Conservation (phyloP, 1,140 invertebrate species). For the Leptinotarsa defecta region DNA sequence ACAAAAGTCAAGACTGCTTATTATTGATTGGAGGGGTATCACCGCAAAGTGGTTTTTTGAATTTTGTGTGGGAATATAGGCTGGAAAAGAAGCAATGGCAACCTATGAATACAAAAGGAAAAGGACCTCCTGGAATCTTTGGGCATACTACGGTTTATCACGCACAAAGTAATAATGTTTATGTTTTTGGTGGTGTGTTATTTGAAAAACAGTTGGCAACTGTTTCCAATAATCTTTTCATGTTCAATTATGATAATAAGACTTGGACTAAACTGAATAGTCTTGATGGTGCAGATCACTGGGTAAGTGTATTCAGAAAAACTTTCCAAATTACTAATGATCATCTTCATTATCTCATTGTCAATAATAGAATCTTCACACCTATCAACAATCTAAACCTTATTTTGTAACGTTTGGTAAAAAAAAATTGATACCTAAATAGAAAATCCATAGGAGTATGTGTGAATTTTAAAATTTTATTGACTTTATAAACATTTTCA, state of each 20-base stretch:
- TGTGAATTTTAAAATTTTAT: too few species aligned
- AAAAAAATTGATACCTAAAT: too few species aligned
- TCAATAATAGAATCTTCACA: too few species aligned
- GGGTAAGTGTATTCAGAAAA: conserved; percentile 39
- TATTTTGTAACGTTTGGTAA: too few species aligned
- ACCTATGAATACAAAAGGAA: conserved; percentile 69
- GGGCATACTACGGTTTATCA: conserved; percentile 92
- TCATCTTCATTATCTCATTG: too few species aligned
- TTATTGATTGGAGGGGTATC: conserved; percentile 90
- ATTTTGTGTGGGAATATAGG: conserved; percentile 83
- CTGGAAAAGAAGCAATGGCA: conserved; percentile 67
- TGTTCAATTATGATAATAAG: conserved; percentile 74
- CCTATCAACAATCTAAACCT: too few species aligned
- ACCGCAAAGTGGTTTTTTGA: conserved; percentile 74
- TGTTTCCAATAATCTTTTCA: conserved; percentile 76
- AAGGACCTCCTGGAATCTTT: conserved; percentile 80
- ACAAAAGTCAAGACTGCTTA: conserved; percentile 75
- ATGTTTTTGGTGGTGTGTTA: conserved; percentile 89
- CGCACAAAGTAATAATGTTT: conserved; percentile 77
- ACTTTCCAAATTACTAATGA: too few species aligned
- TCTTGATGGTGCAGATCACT: conserved; percentile 38
- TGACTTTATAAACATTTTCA: too few species aligned
- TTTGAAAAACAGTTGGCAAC: conserved; percentile 56
- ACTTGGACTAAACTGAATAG: conserved; percentile 73
- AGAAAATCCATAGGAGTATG: too few species aligned